Base-by-base conservation (phyloP, 2,797 vertebrate species). In the Taenioides sp. region DNA sequence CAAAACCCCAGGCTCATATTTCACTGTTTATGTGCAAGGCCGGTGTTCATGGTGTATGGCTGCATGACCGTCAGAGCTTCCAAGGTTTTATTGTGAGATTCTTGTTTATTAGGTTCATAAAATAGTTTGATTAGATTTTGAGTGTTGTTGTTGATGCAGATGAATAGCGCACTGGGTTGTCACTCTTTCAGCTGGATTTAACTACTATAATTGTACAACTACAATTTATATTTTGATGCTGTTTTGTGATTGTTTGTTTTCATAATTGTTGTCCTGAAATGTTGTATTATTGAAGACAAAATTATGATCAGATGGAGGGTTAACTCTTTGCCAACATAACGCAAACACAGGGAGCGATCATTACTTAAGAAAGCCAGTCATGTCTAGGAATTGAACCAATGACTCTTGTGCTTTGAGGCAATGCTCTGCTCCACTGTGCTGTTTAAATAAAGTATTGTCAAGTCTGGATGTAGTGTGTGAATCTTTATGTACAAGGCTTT, bases 1-100 rank as follows among this genome's bases (percentile, higher is more conserved):
- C 16, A 25, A 72, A 57, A 77, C 64, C 37, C 31, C 54, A 20
- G 9, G 69, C 70, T 89, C 82, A 75, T 59, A 71, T 86, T 85
- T 80, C 75, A 79, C 18, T 71, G 73, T 80, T 43, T 37, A 47
- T 64, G 27, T 71, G 67, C 71, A 55, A 65, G 65, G 22, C 63
- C 62, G 61, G 69, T 75, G 63, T 75, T 71, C 76, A n/a, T n/a
- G n/a, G 54, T 52, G 34, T 49, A 65, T 75, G 5, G 43, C 49
- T 68, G 17, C 69, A 34, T 69, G 69, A 61, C 25, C 64, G 37
- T 79, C 67, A 72, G 75, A 18, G 65, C 55, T 65, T 74, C 34
- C 69, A 12, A 67, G 67, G 37, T 77, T 47, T 47, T 59, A 63
- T 43, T 72, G 58, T 84, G 58, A 79, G 82, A 78, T 86, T 80